These are phyloP conservation scores for Gonatopus flavifemur DNA, from an alignment of 1,140 invertebrate species.

Conservation along the genomic window DNA sequence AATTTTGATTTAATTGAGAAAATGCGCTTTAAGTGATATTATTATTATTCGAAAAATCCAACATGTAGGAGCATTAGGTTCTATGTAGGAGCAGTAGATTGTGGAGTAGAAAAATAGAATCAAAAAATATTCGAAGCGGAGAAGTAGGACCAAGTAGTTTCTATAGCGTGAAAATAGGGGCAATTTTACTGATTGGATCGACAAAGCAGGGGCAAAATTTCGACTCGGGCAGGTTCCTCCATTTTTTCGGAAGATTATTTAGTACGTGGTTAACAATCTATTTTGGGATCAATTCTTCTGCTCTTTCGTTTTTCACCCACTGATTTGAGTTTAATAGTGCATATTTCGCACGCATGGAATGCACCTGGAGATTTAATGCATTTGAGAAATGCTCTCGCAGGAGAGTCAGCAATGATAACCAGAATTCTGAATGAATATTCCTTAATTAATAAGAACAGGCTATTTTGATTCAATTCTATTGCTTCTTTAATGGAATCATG, in stretches of 20 bases:
- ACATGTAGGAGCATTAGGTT: too few species aligned
- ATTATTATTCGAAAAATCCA: too few species aligned
- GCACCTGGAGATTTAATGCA: slow-evolving; percentile 15
- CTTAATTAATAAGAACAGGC: slow-evolving; percentile 1
- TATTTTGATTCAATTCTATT: slow-evolving; percentile 7
- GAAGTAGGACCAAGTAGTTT: too few species aligned
- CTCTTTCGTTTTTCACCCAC: slow-evolving; percentile 1
- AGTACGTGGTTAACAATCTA: slow-evolving; percentile 15
- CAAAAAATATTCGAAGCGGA: too few species aligned
- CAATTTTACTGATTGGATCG: too few species aligned
- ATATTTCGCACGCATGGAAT: slow-evolving; percentile 24
- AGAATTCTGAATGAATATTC: slow-evolving; percentile 14
- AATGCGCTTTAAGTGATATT: too few species aligned
- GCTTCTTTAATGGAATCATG: slow-evolving; percentile 20
- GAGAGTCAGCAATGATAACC: slow-evolving; percentile 15
- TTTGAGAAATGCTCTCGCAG: slow-evolving; percentile 20
- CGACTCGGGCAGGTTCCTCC: slow-evolving; percentile 11
- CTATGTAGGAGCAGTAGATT: too few species aligned
- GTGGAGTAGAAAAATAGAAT: too few species aligned
- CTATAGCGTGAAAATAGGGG: too few species aligned
- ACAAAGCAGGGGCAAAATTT: too few species aligned
- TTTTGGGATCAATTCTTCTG: slow-evolving; percentile 22
- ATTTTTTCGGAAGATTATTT: slow-evolving; percentile 17
- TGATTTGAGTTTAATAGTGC: slow-evolving; percentile 10
- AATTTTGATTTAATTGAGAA: too few species aligned